phyloP scores from a whole-genome alignment of 2,888 invertebrate genomes.

The Anorthoa munda region DNA sequence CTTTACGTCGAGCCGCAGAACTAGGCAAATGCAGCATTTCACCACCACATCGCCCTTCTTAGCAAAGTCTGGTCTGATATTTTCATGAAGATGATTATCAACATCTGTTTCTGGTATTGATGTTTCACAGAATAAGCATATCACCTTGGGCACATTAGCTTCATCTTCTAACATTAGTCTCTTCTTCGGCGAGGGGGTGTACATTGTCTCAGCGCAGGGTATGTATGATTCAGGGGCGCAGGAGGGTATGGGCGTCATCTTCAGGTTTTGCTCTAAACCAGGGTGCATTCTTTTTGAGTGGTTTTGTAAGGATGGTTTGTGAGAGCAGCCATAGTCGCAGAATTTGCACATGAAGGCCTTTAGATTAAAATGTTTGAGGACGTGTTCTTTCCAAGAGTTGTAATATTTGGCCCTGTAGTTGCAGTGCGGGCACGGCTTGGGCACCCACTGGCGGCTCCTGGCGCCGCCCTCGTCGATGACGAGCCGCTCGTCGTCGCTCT shows the following conservation, averaged over 20 bases:
- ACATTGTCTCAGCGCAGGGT: constrained; percentile 51
- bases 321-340: constrained; percentile 77
- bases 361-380: constrained; percentile 85
- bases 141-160: constrained; percentile 43
- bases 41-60: constrained; percentile 81
- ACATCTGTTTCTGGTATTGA: constrained; percentile 67
- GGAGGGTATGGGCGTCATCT: constrained; percentile 65
- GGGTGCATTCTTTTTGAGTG: constrained; percentile 81
- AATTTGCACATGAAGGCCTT: constrained; percentile 84
- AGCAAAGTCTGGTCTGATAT: constrained; percentile 72
- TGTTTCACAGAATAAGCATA: constrained; percentile 82
- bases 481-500: constrained; percentile 79
- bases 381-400: constrained; percentile 80
- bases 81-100: constrained; percentile 73
- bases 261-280: not conserved
- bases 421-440: constrained; percentile 78
- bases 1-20: constrained; percentile 74
- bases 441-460: constrained; percentile 5
- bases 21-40: constrained; percentile 86
- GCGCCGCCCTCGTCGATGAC: constrained; percentile 75
- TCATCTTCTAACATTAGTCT: constrained; percentile 41
- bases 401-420: constrained; percentile 62
- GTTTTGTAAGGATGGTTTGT: constrained; percentile 69
- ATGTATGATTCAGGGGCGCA: constrained; percentile 32
- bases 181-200: not conserved